These are phyloP conservation scores for Bombyx huttoni DNA, from an alignment of 2,888 invertebrate species.

Conservation along the genomic window DNA sequence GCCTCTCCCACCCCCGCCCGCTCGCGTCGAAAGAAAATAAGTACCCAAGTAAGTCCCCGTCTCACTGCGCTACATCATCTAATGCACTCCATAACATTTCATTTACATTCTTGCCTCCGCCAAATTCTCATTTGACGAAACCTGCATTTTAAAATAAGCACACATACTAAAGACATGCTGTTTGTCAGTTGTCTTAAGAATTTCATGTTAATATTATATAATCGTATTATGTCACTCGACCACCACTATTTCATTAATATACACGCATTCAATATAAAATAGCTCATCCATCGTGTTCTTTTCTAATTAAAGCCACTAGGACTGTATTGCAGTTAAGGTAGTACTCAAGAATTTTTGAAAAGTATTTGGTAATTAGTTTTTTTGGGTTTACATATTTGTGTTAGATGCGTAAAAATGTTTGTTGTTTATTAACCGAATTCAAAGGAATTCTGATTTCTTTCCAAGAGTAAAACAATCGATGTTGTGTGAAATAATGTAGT, in stretches of 20 bases:
- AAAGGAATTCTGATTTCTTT: too few relatives aligned
- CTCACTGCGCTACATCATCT: not conserved
- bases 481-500: too few relatives aligned
- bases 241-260: not conserved
- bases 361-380: not conserved
- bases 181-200: not conserved
- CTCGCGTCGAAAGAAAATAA: slow-evolving; percentile 63
- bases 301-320: not conserved
- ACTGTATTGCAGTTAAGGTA: not conserved
- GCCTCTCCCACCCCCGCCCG: slow-evolving; percentile 76
- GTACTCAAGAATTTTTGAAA: not conserved
- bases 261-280: not conserved
- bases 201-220: not conserved
- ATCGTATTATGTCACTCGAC: not conserved
- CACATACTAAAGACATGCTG: not conserved
- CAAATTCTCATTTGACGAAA: not conserved
- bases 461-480: too few relatives aligned
- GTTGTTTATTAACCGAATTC: not conserved
- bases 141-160: not conserved
- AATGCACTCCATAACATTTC: not conserved
- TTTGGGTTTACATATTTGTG: not conserved
- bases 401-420: not conserved
- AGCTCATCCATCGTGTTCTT: not conserved
- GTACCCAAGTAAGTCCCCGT: slow-evolving; percentile 54
- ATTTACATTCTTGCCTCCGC: not conserved